phyloP scores from a whole-genome alignment of 30 jellyfish, hydroid and myxozoan genomes.

The Morbakka virulenta region DNA sequence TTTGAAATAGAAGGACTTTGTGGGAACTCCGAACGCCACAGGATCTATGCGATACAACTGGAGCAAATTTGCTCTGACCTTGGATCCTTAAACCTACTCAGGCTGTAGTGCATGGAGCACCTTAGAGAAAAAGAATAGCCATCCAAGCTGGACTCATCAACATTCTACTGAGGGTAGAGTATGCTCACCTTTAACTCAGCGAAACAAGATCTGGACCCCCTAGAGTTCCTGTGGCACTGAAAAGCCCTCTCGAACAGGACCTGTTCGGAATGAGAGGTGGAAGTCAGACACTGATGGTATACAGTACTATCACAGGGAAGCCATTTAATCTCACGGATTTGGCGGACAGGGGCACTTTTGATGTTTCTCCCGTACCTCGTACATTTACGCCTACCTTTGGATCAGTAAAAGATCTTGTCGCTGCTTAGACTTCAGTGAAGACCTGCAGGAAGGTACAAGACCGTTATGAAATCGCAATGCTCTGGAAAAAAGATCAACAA shows the following conservation, averaged over 20 bases:
- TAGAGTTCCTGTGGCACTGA: slow-evolving; percentile 50
- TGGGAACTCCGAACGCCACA: no score
- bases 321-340: slow-evolving; percentile 48
- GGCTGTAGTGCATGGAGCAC: no score
- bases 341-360: slow-evolving; percentile 56
- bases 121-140: no score
- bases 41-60: no score
- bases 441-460: not conserved
- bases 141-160: slow-evolving; percentile 62
- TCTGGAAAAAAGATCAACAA: slow-evolving; percentile 24
- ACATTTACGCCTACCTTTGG: slow-evolving; percentile 23
- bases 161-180: slow-evolving; percentile 55
- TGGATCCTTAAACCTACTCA: no score
- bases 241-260: slow-evolving; percentile 62
- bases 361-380: slow-evolving; percentile 25
- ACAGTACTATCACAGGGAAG: slow-evolving; percentile 35
- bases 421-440: not conserved
- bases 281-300: slow-evolving; percentile 1
- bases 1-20: no score
- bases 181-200: slow-evolving; percentile 55
- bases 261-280: slow-evolving; percentile 49
- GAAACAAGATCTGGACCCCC: slow-evolving; percentile 39
- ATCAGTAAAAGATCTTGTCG: no score
- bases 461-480: not conserved
- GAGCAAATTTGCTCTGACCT: no score